Conservation (phyloP, 2,888 invertebrate genomes). For the Synergus umbraculus region DNA sequence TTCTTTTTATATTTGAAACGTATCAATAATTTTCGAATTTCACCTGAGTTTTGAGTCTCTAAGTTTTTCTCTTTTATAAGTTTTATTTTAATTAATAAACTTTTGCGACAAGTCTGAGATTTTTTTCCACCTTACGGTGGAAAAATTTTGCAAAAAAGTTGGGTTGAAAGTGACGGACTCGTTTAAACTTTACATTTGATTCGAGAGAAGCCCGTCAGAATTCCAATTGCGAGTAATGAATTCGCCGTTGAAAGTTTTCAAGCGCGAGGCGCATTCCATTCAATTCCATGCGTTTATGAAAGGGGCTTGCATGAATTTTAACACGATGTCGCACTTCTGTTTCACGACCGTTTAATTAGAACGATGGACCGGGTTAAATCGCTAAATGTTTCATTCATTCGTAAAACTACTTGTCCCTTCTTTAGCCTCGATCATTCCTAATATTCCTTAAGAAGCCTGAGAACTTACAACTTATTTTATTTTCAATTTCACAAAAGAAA, state of each 20-base stretch:
- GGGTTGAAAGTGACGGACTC: slow-evolving; percentile 2
- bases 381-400: slow-evolving; percentile 37
- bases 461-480: background rate
- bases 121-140: background rate
- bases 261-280: slow-evolving; percentile 36
- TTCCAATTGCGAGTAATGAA: slow-evolving; percentile 39
- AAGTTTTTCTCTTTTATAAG: too few species aligned
- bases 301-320: slow-evolving; percentile 33
- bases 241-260: slow-evolving; percentile 34
- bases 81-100: background rate
- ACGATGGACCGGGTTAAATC: slow-evolving; percentile 9
- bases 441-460: background rate
- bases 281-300: slow-evolving; percentile 36
- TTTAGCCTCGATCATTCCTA: background rate
- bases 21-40: too few species aligned
- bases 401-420: background rate
- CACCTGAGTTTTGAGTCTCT: too few species aligned
- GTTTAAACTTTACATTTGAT: slow-evolving; percentile 21
- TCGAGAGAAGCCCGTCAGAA: slow-evolving; percentile 23
- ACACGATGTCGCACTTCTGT: slow-evolving; percentile 35
- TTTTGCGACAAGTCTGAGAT: background rate
- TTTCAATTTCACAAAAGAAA: background rate
- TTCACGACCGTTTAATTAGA: slow-evolving; percentile 27
- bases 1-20: background rate
- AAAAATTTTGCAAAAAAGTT: background rate